Base-by-base conservation (phyloP, 2,113 vertebrate genomes). In the Atherinomorus stipes region DNA sequence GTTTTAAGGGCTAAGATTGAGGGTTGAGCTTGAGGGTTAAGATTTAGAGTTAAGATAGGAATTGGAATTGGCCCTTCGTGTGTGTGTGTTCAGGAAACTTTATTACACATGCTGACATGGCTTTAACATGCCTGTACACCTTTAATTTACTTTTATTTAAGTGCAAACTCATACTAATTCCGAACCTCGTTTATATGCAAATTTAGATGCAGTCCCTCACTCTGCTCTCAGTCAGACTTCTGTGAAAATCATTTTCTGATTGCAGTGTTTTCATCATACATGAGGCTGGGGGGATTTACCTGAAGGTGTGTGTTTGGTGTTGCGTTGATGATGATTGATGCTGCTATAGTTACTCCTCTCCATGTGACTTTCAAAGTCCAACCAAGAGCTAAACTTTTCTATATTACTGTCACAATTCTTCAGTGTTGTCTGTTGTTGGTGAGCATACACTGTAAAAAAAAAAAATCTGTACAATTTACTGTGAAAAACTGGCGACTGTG, bases 171-270 rank as follows among this genome's bases (percentile, higher is more conserved):
- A 71, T 78, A 57, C 64, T 78, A 73, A 83, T 70, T 78, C 56
- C 63, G 70, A 62, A 37, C 47, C 65, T 88, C 76, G 85, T 85
- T 77, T 78, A 81, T 67, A 81, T 90, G 82, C 54, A 86, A 85
- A 88, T 76, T 58, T 21, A 28, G 56, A 75, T 70, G 45, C 40
- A 66, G 54, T 78, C 57, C 53, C 61, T 57, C 26, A 52, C 11
- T n/a, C 7, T 53, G 63, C 44, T 76, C 79, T 21, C 22, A 78
- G 50, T 71, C 79, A 85, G 73, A 76, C 71, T 38, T 45, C 44
- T 34, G 52, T 64, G 66, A 67, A 76, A 56, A 62, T 67, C 45
- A 64, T 74, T 80, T 76, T 76, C 57, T 53, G 49, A 75, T 70
- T 66, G 73, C 54, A 44, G 51, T 40, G 64, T 72, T 73, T 74